Evolutionary conservation across 1,140 invertebrate genomes (phyloP), one percentile per base, ranked within the genome.

Genomic region (Drosophila jambulina): DNA sequence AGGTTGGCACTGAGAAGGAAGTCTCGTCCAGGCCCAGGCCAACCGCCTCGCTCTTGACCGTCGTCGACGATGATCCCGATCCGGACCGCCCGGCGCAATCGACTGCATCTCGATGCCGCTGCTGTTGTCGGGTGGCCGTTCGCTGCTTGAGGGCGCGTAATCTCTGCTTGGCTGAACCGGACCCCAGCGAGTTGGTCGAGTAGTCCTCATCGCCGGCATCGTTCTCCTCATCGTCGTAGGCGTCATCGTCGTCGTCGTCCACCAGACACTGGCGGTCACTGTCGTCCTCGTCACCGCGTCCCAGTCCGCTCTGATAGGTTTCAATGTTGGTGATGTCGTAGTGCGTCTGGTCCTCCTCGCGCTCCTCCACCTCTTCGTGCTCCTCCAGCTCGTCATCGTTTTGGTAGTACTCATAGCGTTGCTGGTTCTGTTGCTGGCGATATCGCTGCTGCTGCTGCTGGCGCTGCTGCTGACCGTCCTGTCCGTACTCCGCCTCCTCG

Each of bases 311-410:
- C 45, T 92, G 91, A 25, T 92, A 92, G 12, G 91, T 92, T 27
- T 92, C 91, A n/a, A 92, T 92, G 64, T 92, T 92, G 51, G 91
- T 92, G 60, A 92, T 92, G 60, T 92, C 91, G 27, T 92, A 92
- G 53, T 92, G 82, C 4, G 91, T 92, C 76, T 92, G 91, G 81
- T 92, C 91, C 60, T 92, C 91, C 54, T 92, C 91, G 9, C 91
- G 83, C 43, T 92, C 91, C 65, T 82, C 81, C 27, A 63, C 79
- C 43, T 79, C 78, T 29, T 65, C 85, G 34, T 90, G 70, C 19
- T 72, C 78, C 36, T 61, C 84, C 48, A 88, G 75, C 27, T 91
- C 86, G 12, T 88, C 84, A 15, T 88, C 81, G 42, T 90, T 90
- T 59, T 90, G 85, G 59, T 90, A 90, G 78, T 85, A 87, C 56